Base-by-base conservation (phyloP, 1,140 invertebrate genomes). In the Argopecten irradians region DNA sequence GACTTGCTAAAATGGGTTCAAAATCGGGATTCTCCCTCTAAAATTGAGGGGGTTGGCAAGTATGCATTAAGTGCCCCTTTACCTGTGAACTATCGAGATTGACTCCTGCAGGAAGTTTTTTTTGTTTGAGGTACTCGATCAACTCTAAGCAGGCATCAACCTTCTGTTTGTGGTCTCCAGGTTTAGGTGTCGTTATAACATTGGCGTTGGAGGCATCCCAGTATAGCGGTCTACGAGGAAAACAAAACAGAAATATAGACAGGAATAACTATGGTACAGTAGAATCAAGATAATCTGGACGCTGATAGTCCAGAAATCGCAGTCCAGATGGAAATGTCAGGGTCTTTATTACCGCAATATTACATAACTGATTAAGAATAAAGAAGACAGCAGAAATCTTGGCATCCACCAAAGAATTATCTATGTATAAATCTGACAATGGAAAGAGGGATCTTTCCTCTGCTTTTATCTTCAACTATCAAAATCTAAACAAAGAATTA, bases 181-280 rank as follows among this genome's bases (percentile, higher is more conserved):
- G 22, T 34, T 71, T 88, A 32, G 84, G 83, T 11, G 28, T 82
- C 11, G 87, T 84, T 39, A 88, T 85, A 22, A 36, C 85, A 41
- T 88, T 88, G 22, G 87, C 87, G 71, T 87, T 87, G 83, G 87
- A 87, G 9, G 35, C 35, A 87, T 87, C 87, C 87, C 87, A 87
- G 32, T 46, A 87, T 0, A 87, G 71, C 22, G 83, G 82, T 34
- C 87, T 87, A 35, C 0, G 85, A 71, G 3, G 14, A 33, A n/a
- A 87, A 43, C 16, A 0, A 16, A 35, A 39, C 22, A 22, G 19
- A 32, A 32, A n/a, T n/a, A n/a, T n/a, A n/a, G n/a, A n/a, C 14
- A 0, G 28, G 35, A 14, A 36, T 34, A 19, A 85, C 84, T 22
- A 71, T 71, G 82, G 7, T 19, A 28, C 36, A 34, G 82, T 46